Evolutionary conservation across 1,140 invertebrate species (phyloP), one percentile per base, ranked within the genome.

Genomic region (Augochlora pura): DNA sequence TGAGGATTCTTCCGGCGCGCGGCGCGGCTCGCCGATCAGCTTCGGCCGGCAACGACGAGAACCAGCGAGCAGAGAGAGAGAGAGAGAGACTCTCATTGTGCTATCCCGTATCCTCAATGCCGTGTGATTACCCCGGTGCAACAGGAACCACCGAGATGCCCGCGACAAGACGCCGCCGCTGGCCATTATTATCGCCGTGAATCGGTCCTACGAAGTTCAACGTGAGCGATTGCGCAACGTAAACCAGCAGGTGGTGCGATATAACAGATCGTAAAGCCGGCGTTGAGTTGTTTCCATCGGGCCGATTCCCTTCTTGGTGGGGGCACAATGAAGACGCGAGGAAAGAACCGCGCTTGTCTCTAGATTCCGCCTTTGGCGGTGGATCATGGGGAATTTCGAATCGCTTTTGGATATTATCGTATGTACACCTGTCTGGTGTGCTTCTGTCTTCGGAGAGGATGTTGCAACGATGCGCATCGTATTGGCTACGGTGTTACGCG

Each of bases 171-270:
- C 38, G 62, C 23, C 63, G 72, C 72, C 38, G 72, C 27, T 2
- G 38, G 39, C 54, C 54, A 23, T 70, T 70, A 77, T 77, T 77
- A 60, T 77, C 65, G 73, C 65, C 25, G 39, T 59, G 74, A 77
- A 62, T 77, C 54, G 74, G 66, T 70, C 57, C 66, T 60, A 16
- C 74, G 66, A 38, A 49, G 54, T 77, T 62, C 39, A 25, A 32
- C 73, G 72, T 42, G 46, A 23, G 7, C 74, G 74, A 77, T 77
- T 77, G 66, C 74, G 74, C 74, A 70, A 77, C 66, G 65, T 16
- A 54, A 38, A 38, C 54, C 74, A 69, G 74, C 74, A 69, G 74
- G 65, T 76, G 74, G 74, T 38, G 65, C 74, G 54, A 66, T 69
- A 69, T n/a, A 60, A 23, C 32, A 39, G 72, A 74, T 66, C 49